Conservation (phyloP, 2,797 vertebrate genomes). For the Onychomys torridus region DNA sequence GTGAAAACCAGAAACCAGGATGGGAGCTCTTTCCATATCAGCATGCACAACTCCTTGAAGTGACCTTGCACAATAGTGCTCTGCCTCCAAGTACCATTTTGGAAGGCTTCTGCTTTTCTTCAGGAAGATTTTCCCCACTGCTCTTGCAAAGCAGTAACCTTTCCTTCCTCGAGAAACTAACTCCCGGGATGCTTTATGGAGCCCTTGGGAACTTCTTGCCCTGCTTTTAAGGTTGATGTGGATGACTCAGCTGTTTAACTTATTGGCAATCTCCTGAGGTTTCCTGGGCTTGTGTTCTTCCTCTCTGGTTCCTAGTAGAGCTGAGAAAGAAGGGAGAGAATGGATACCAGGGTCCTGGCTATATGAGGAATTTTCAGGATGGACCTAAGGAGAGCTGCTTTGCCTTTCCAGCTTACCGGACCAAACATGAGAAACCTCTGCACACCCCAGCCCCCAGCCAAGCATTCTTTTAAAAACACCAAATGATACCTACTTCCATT, state of each 20-base stretch:
- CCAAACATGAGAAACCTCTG: background rate
- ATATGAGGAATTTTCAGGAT: background rate
- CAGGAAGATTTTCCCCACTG: background rate
- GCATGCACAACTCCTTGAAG: background rate
- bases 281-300: background rate
- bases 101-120: background rate
- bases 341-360: background rate
- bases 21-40: background rate
- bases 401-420: background rate
- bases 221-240: constrained; percentile 16
- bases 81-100: background rate
- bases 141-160: background rate
- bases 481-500: background rate
- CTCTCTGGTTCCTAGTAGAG: background rate
- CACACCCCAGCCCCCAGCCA: fast-evolving
- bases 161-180: background rate
- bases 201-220: background rate
- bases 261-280: background rate
- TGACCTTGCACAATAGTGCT: background rate
- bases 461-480: background rate
- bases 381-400: background rate
- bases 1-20: background rate
- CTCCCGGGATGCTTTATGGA: background rate
- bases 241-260: constrained; percentile 37
- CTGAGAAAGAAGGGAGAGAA: background rate